These are phyloP conservation scores for Parauchenoglanis punctatus DNA, from an alignment of 2,797 vertebrate genomes.

Conservation along the genomic window DNA sequence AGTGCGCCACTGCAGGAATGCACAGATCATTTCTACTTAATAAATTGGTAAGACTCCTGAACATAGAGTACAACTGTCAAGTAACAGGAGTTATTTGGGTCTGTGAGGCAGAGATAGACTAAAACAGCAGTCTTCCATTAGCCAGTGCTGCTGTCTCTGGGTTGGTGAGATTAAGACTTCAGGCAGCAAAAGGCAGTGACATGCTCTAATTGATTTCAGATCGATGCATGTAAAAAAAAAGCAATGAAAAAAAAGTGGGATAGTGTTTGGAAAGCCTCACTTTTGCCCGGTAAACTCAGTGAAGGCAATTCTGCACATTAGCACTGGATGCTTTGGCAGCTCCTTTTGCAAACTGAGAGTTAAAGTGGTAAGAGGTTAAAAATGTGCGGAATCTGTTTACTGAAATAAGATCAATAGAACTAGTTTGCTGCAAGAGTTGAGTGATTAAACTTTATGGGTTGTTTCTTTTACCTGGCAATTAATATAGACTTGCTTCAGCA, in stretches of 20 bases:
- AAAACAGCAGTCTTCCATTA: slow-evolving; percentile 40
- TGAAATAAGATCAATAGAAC: slow-evolving; percentile 20
- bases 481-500: background rate
- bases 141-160: slow-evolving; percentile 39
- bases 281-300: slow-evolving; percentile 22
- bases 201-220: slow-evolving; percentile 46
- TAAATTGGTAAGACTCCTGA: slow-evolving; percentile 32
- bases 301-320: slow-evolving; percentile 24
- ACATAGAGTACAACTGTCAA: slow-evolving; percentile 33
- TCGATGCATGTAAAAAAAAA: slow-evolving; percentile 33
- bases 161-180: slow-evolving; percentile 42
- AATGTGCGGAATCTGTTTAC: background rate
- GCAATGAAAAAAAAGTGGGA: background rate
- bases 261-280: slow-evolving; percentile 1
- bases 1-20: slow-evolving; percentile 47
- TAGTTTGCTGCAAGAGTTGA: background rate
- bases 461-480: slow-evolving; percentile 14
- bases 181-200: slow-evolving; percentile 33
- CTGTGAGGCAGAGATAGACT: slow-evolving; percentile 35
- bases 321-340: background rate
- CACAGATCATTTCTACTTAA: slow-evolving; percentile 36
- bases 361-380: background rate
- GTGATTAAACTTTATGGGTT: background rate
- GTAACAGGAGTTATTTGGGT: slow-evolving; percentile 9
- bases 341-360: background rate